phyloP scores from a whole-genome alignment of 2,113 vertebrate genomes.

The Bagarius yarrelli region DNA sequence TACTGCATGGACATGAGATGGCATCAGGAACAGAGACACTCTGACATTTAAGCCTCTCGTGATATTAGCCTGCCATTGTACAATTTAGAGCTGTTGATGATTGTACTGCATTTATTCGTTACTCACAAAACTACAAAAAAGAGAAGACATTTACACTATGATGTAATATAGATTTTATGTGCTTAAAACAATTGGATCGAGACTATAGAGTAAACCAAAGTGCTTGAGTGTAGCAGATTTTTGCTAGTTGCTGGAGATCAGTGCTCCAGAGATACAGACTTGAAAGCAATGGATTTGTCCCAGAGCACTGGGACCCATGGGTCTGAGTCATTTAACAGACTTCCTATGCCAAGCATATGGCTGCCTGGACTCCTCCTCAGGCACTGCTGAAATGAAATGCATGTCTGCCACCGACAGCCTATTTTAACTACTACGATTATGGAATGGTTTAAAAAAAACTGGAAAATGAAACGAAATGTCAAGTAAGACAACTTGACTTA shows the following conservation, averaged over 20 bases:
- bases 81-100: slow-evolving; percentile 10
- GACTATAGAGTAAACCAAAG: neutral
- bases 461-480: slow-evolving; percentile 4
- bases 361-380: slow-evolving; percentile 24
- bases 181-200: neutral
- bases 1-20: slow-evolving; percentile 21
- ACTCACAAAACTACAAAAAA: neutral
- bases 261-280: slow-evolving; percentile 34
- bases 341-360: slow-evolving; percentile 41
- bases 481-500: neutral
- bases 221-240: neutral
- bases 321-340: slow-evolving; percentile 32
- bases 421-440: slow-evolving; percentile 29
- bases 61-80: neutral
- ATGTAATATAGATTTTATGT: neutral
- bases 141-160: neutral
- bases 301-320: slow-evolving; percentile 44
- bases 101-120: neutral
- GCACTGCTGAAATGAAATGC: slow-evolving; percentile 42
- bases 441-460: slow-evolving; percentile 16
- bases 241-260: slow-evolving; percentile 11
- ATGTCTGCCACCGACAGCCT: slow-evolving; percentile 33
- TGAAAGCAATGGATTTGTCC: slow-evolving; percentile 45
- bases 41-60: slow-evolving; percentile 25
- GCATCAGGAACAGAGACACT: neutral